phyloP scores from a whole-genome alignment of 1,140 invertebrate species.

The Ceratina calcarata region DNA sequence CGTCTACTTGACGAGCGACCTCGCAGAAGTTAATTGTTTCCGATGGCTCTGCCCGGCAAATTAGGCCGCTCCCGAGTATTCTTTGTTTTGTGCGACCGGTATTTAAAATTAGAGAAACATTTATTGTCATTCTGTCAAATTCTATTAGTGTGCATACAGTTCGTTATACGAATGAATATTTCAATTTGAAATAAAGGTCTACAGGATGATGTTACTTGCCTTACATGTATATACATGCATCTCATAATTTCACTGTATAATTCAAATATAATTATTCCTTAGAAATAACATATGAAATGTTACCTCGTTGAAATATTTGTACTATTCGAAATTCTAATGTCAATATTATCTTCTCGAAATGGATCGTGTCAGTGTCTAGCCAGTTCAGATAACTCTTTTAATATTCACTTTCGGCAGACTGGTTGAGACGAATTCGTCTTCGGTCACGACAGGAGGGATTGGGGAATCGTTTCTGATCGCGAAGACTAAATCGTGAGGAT shows the following conservation, averaged over 20 bases:
- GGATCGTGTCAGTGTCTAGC: neutral
- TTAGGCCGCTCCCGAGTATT: neutral
- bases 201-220: too few species aligned
- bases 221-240: too few species aligned
- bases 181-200: too few species aligned
- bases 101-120: neutral
- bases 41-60: too few species aligned
- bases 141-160: too few species aligned
- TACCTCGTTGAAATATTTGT: too few species aligned
- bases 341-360: slow-evolving; percentile 15
- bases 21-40: slow-evolving; percentile 29
- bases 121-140: neutral
- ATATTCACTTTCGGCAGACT: slow-evolving; percentile 48
- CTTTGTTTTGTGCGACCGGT: neutral
- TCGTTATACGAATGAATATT: too few species aligned
- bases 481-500: slow-evolving; percentile 64
- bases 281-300: too few species aligned
- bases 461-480: slow-evolving; percentile 44
- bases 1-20: slow-evolving; percentile 17
- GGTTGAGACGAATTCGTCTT: slow-evolving; percentile 14
- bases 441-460: neutral
- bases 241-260: too few species aligned
- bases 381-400: slow-evolving; percentile 52
- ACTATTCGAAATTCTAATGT: too few species aligned
- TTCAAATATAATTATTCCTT: too few species aligned